Conservation (phyloP, 2,797 vertebrate species). For the Valencia hispanica region DNA sequence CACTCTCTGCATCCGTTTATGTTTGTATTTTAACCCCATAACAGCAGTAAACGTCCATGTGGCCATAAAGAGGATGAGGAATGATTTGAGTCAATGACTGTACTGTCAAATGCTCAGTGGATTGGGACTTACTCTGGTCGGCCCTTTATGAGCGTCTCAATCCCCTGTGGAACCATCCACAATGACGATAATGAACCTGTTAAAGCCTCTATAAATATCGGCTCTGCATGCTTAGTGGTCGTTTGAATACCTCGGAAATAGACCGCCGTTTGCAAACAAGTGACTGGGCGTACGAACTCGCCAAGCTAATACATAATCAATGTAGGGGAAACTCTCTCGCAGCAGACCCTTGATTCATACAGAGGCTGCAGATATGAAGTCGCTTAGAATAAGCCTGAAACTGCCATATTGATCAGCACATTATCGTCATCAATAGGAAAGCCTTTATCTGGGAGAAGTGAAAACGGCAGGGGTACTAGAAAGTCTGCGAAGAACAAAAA, state of each 20-base stretch:
- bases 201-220: constrained; percentile 82
- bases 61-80: constrained; percentile 78
- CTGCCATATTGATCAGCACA: constrained; percentile 62
- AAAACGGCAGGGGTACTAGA: constrained; percentile 33
- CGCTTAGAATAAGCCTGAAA: constrained; percentile 63
- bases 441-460: constrained; percentile 44
- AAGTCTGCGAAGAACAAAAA: constrained; percentile 5
- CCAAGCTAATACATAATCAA: constrained; percentile 75
- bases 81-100: constrained; percentile 79
- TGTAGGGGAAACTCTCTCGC: constrained; percentile 59
- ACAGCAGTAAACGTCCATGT: constrained; percentile 75
- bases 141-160: constrained; percentile 70
- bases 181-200: constrained; percentile 78
- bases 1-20: constrained; percentile 62
- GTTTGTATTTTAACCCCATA: constrained; percentile 74
- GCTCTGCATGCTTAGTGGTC: constrained; percentile 66
- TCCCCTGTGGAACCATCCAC: constrained; percentile 63
- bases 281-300: constrained; percentile 57
- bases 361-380: constrained; percentile 41
- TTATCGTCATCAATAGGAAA: constrained; percentile 56
- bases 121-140: constrained; percentile 62
- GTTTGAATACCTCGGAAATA: constrained; percentile 69
- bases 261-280: constrained; percentile 68
- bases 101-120: constrained; percentile 71
- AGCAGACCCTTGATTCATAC: constrained; percentile 59